Conservation (phyloP, 1,140 invertebrate genomes). For the Diabrotica undecimpunctata region DNA sequence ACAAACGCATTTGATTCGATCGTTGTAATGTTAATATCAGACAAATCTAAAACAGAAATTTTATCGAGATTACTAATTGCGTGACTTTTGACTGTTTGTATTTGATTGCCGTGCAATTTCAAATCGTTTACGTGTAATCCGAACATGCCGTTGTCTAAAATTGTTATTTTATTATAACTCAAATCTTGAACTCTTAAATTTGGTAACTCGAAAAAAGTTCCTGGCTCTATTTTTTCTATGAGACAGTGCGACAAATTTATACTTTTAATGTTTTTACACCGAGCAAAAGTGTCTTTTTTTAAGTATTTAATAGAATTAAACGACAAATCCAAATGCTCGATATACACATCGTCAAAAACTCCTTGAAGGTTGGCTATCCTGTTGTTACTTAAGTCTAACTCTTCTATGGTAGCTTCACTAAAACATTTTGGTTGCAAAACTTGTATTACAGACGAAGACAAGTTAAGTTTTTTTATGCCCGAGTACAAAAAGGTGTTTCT, state of each 20-base stretch:
- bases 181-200: not conserved
- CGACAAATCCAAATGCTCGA: not conserved
- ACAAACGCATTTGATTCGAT: slow-evolving; percentile 3
- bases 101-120: not conserved
- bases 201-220: not conserved
- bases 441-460: not conserved
- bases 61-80: not conserved
- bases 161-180: not conserved
- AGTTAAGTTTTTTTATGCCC: not conserved
- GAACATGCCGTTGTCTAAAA: not conserved
- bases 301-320: not conserved
- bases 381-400: slow-evolving; percentile 6
- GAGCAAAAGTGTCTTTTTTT: not conserved
- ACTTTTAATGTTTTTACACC: not conserved
- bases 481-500: not conserved
- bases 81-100: not conserved
- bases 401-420: not conserved
- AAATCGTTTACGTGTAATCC: not conserved
- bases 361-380: not conserved
- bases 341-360: not conserved
- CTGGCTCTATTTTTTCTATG: not conserved
- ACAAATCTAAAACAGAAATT: not conserved
- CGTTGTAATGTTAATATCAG: not conserved
- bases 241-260: not conserved
- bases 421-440: not conserved